phyloP scores from a whole-genome alignment of 2,797 vertebrate species.

The Centropyge bicolor region DNA sequence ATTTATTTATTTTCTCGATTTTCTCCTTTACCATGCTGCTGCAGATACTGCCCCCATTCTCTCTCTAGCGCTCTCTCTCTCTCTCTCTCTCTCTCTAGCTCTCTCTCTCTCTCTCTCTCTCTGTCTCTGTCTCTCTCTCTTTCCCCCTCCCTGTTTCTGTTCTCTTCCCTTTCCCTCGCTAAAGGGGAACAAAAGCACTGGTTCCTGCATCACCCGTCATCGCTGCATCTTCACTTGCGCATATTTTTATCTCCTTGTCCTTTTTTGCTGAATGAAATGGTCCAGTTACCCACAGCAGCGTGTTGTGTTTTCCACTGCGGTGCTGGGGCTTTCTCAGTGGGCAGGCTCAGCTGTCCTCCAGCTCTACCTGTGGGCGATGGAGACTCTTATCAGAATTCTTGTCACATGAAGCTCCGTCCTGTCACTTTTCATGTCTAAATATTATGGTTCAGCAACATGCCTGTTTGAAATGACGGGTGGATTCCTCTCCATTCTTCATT shows the following conservation, averaged over 20 bases:
- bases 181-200: constrained; percentile 77
- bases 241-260: constrained; percentile 58
- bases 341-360: constrained; percentile 80
- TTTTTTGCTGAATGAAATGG: constrained; percentile 76
- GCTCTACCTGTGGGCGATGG: constrained; percentile 85
- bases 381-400: constrained; percentile 80
- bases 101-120: constrained; percentile 22
- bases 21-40: constrained; percentile 83
- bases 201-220: constrained; percentile 67
- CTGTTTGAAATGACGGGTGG: constrained; percentile 59
- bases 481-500: constrained; percentile 65
- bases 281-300: constrained; percentile 74
- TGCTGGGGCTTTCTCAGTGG: constrained; percentile 80
- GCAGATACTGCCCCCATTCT: constrained; percentile 78
- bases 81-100: constrained; percentile 63
- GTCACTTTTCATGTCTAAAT: constrained; percentile 64
- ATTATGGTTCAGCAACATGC: constrained; percentile 57
- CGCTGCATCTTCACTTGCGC: constrained; percentile 56
- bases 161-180: constrained; percentile 63
- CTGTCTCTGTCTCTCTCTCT: constrained; percentile 34
- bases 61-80: constrained; percentile 14
- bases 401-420: constrained; percentile 78
- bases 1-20: constrained; percentile 86
- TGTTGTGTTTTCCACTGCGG: constrained; percentile 74
- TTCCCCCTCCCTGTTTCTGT: constrained; percentile 53